Conservation (phyloP, 23 tunicate genomes). For the Halocynthia roretzi region DNA sequence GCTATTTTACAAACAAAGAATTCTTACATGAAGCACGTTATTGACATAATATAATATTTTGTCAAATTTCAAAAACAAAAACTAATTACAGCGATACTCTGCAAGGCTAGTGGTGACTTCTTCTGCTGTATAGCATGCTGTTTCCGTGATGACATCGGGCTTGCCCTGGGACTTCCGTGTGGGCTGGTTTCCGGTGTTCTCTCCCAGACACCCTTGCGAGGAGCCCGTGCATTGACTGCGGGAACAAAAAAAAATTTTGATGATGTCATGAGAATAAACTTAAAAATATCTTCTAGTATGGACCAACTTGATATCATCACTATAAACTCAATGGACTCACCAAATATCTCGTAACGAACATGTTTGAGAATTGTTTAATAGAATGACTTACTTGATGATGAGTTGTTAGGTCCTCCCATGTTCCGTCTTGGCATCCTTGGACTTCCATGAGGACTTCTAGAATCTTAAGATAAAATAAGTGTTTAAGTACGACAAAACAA, state of each 20-base stretch:
- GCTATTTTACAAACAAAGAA: slow-evolving; percentile 8
- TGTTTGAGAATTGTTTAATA: neutral
- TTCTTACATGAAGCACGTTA: neutral
- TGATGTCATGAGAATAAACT: no score
- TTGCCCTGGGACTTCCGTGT: slow-evolving; percentile 52
- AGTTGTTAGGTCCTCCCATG: slow-evolving; percentile 26
- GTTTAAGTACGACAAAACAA: no score
- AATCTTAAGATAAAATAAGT: no score
- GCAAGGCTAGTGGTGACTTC: slow-evolving; percentile 68
- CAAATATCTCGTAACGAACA: neutral
- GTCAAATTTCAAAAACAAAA: neutral
- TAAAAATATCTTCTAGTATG: no score
- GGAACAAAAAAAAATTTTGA: no score
- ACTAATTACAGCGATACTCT: slow-evolving; percentile 36
- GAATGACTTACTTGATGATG: slow-evolving; percentile 32
- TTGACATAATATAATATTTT: neutral
- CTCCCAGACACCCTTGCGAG: no score
- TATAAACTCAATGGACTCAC: slow-evolving; percentile 2
- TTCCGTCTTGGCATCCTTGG: slow-evolving; percentile 68
- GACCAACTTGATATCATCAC: neutral
- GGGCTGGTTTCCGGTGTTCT: slow-evolving; percentile 17
- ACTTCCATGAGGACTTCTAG: slow-evolving; percentile 61
- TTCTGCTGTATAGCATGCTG: slow-evolving; percentile 42
- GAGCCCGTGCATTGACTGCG: no score
- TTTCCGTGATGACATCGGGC: slow-evolving; percentile 63